Base-by-base conservation (phyloP, 2,113 vertebrate genomes). In the Epinephelus cyanopodus region DNA sequence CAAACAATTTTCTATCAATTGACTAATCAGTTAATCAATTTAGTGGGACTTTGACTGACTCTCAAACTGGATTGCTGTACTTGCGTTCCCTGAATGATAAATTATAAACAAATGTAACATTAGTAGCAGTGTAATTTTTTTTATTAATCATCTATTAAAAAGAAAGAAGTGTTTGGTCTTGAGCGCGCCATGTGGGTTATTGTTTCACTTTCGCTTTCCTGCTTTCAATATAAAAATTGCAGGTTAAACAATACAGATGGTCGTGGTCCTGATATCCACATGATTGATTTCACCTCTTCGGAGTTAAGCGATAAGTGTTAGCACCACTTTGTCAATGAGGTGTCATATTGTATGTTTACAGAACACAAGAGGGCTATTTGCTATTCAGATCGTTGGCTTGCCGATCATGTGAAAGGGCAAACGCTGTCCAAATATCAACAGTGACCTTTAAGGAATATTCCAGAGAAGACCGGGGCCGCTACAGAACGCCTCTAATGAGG, bases 371-470 rank as follows among this genome's bases (percentile, higher is more conserved):
- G 65, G 71, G 25, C 82, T 91, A 88, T 93, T 92, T 95, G 91
- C 89, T 81, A 93, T 94, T 94, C 94, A 85, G 90, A 92, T 90
- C 57, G 76, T 53, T 74, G 86, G 68, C 84, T 85, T 84, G 74
- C 84, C 89, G 89, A 89, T 92, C 87, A 75, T 76, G 85, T 71
- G 87, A 95, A 94, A 95, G 95, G 95, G 92, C 95, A 96, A 94
- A 92, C 86, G 88, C 90, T 93, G 95, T 96, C 93, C 94, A 96
- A 95, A 95, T 92, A 95, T 92, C 95, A 94, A 90, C 93, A 90
- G 85, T 95, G 94, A 95, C 95, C 95, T 96, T 96, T 96, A 54
- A 71, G 93, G 91, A 94, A 92, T 92, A 93, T 94, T 92, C 82
- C 14, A 48, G 74, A 89, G 88, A 92, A 90, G 78, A 66, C 18